Percentiles rank a stretch among this genome's conserved stretches.
These are phyloP conservation scores for Prunella strophiata DNA, from an alignment of 2,797 vertebrate species.

Conservation along the genomic window DNA sequence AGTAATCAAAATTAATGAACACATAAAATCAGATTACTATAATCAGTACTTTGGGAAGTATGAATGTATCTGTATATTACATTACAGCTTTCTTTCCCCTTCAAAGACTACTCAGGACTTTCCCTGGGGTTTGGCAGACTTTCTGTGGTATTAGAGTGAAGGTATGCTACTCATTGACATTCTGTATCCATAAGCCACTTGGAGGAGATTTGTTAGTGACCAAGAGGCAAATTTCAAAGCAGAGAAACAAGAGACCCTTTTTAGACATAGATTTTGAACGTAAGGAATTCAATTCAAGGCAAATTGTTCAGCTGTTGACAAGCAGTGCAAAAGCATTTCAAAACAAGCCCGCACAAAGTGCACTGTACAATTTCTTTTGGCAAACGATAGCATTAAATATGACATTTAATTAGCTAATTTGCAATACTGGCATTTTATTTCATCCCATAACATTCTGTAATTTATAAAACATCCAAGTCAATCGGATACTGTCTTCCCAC, in stretches of 20 bases:
- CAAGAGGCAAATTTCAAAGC: slow-evolving; percentile 42
- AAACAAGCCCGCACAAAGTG: not conserved
- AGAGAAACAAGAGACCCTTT: not conserved
- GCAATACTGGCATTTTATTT: not conserved
- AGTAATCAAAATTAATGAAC: not conserved
- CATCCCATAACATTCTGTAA: not conserved
- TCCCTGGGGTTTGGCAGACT: not conserved
- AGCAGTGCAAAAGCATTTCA: not conserved
- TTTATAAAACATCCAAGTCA: not conserved
- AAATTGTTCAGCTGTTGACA: slow-evolving; percentile 25
- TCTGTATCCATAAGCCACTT: slow-evolving; percentile 1
- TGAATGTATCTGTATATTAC: not conserved
- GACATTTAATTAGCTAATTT: not conserved
- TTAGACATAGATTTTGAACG: slow-evolving; percentile 11
- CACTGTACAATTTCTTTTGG: not conserved
- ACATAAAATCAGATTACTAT: not conserved
- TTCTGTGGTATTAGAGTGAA: not conserved
- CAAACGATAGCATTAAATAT: not conserved
- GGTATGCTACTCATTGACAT: not conserved
- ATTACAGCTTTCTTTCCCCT: not conserved
- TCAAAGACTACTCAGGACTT: not conserved
- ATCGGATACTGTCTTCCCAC: not conserved
- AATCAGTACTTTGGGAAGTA: not conserved
- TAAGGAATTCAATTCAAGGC: slow-evolving; percentile 4
- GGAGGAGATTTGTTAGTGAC: slow-evolving; percentile 2